A percentile compares a stretch with the other conserved stretches of the same genome.
Conservation (phyloP, 2,113 vertebrate species). For the Mastomys coucha region DNA sequence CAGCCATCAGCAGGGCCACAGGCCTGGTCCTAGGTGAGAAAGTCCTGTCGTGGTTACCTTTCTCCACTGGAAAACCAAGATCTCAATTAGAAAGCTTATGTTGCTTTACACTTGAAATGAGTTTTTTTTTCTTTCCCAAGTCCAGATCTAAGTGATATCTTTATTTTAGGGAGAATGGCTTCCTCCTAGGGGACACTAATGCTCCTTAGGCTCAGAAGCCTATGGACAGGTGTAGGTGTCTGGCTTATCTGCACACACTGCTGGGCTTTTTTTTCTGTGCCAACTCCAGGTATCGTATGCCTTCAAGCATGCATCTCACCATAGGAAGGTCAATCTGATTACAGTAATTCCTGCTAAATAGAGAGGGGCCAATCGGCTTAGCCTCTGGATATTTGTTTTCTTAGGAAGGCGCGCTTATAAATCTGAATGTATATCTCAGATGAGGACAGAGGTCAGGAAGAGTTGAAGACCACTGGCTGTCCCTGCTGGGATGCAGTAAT, state of each 20-base stretch:
- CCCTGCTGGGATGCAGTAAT: background rate
- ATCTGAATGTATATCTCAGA: background rate
- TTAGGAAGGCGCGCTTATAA: conserved; percentile 8
- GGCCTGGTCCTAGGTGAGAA: background rate
- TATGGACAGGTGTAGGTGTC: background rate
- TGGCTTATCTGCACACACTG: background rate
- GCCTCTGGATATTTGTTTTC: background rate
- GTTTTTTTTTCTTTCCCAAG: background rate
- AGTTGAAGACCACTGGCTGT: background rate
- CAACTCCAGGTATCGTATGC: background rate
- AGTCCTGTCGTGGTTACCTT: background rate
- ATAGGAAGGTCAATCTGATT: background rate
- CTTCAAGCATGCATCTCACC: background rate
- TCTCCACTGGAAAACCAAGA: background rate
- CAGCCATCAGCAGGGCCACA: background rate
- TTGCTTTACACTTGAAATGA: conserved; percentile 9
- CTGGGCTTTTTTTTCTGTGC: background rate
- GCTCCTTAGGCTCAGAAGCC: background rate
- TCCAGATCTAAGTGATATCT: background rate
- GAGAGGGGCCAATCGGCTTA: conserved; percentile 19
- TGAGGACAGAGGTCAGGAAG: background rate
- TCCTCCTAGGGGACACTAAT: background rate
- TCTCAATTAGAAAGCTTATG: background rate
- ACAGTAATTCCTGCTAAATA: conserved; percentile 1
- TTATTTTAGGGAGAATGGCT: conserved; percentile 46